Base-by-base conservation (phyloP, 2,797 vertebrate genomes). In the Artibeus lituratus region DNA sequence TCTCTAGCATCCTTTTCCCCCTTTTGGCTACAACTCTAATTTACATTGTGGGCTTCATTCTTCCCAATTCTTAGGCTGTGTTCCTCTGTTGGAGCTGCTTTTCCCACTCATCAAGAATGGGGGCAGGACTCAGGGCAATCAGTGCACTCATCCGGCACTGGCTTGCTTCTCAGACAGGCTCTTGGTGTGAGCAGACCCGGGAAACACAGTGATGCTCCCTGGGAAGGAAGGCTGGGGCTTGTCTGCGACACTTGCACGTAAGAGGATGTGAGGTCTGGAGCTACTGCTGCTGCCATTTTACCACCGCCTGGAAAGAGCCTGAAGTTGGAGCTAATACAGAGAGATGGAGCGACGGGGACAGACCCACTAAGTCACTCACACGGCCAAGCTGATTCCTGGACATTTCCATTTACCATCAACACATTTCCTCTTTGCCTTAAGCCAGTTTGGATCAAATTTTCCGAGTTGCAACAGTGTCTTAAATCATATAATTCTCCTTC, bases 361-460 rank as follows among this genome's bases (percentile, higher is more conserved):
- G 72, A 26, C 35, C 53, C 26, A 14, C 15, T 11, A 90, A 77
- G 81, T 24, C 70, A 53, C 32, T 19, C 44, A 47, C 10, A 39
- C 42, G 7, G n/a, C 87, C 87, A 91, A n/a, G 44, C 51, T 59
- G 57, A 67, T 47, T 44, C 55, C 87, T 65, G 37, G 35, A 82
- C 6, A 0, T 84, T 59, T 74, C 51, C 3, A 19, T 80, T 69
- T 95, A 4, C 2, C 62, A 90, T 47, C 39, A 35, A 76, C 67
- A 62, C 10, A 10, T 85, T 88, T 92, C 76, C 51, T 94, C 70
- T 70, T 82, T 83, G 78, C 67, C 92, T 81, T 70, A 62, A 77
- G 87, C 35, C 42, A 35, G 57, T 76, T 86, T 91, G 73, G 83
- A 37, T 65, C 83, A 57, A n/a, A 37, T 89, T 95, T 95, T 90